These are phyloP conservation scores for Azemiops feae DNA, from an alignment of 2,113 vertebrate genomes.

Conservation along the genomic window DNA sequence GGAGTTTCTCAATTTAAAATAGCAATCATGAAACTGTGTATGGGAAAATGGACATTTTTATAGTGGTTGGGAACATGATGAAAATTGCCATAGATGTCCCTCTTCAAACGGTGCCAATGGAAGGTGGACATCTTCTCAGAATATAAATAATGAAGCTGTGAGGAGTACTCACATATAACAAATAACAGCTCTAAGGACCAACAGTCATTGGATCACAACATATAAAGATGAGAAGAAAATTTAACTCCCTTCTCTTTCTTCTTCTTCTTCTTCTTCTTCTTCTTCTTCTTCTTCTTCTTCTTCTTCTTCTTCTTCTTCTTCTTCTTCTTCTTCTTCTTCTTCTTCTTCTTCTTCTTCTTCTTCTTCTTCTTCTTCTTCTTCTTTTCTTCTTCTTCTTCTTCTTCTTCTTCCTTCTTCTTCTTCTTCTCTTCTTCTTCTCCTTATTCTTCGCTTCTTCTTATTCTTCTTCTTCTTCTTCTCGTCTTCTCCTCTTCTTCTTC, in stretches of 20 bases:
- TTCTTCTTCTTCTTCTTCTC: too few species aligned
- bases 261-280: too few species aligned
- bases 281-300: too few species aligned
- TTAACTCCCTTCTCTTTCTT: not conserved
- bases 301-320: too few species aligned
- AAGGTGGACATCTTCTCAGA: not conserved
- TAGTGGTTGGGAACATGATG: not conserved
- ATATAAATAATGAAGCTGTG: not conserved
- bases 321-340: too few species aligned
- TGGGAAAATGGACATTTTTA: not conserved
- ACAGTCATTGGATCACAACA: not conserved
- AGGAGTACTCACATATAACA: not conserved
- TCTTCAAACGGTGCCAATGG: not conserved
- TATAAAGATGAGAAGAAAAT: not conserved
- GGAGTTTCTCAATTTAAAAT: not conserved
- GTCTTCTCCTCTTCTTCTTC: too few species aligned
- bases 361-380: too few species aligned
- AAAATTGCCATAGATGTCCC: not conserved
- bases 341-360: too few species aligned
- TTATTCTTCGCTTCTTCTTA: too few species aligned
- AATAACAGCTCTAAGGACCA: not conserved
- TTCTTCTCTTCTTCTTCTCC: too few species aligned
- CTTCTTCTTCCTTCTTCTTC: too few species aligned
- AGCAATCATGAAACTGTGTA: not conserved
- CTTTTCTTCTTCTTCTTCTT: too few species aligned